Conservation (phyloP, 2,113 vertebrate species). For the Malurus elegans region DNA sequence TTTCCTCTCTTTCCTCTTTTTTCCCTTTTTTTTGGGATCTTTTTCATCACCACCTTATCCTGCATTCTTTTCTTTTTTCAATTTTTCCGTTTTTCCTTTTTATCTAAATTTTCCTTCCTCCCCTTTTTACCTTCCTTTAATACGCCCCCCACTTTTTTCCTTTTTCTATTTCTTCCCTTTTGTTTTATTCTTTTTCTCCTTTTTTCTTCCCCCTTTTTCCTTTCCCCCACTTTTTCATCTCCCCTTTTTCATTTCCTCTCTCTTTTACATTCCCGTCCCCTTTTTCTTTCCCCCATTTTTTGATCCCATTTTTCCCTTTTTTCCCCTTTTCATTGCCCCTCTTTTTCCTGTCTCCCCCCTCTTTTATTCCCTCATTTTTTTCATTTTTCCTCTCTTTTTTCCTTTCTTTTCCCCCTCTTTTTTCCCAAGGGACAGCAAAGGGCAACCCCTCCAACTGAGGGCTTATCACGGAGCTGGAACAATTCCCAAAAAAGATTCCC, state of each 20-base stretch:
- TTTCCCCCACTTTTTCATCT: too few species aligned
- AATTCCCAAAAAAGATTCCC: background rate
- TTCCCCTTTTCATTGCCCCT: too few species aligned
- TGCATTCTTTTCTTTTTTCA: background rate
- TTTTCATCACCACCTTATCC: too few species aligned
- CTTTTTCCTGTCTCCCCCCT: background rate
- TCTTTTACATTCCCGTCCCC: background rate
- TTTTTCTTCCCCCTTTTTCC: background rate
- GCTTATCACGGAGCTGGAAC: background rate
- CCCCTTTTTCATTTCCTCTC: fast-evolving
- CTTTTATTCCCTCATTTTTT: too few species aligned
- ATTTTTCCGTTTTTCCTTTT: background rate
- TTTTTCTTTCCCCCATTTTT: background rate
- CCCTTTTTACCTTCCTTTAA: too few species aligned
- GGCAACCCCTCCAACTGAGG: background rate
- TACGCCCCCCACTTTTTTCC: fast-evolving
- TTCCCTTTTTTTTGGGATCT: background rate
- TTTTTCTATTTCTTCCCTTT: background rate
- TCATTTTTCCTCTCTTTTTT: too few species aligned
- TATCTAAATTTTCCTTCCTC: too few species aligned
- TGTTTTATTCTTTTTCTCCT: background rate
- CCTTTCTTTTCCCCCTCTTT: fast-evolving
- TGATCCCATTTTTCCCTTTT: background rate
- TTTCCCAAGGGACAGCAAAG: background rate
- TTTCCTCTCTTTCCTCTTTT: too few species aligned